Base-by-base conservation (phyloP, 64 coral and sea anemone species). In the Porites lutea region DNA sequence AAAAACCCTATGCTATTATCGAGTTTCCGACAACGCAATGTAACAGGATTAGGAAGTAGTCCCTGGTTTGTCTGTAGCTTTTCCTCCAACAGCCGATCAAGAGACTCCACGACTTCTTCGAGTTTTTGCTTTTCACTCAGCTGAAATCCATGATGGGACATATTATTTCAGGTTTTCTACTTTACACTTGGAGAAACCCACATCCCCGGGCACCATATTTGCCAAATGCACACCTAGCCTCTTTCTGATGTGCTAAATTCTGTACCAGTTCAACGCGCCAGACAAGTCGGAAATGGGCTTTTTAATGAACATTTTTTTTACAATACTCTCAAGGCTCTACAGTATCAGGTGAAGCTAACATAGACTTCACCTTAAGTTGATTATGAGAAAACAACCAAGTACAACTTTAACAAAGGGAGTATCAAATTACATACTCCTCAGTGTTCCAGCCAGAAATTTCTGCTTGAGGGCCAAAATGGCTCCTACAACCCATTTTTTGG, bases 61-160 rank as follows among this genome's bases (percentile, higher is more conserved):
- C 82, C 90, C 62, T 83, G 71, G 49, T 45, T 84, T 59, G 90
- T 92, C 64, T 92, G 78, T 60, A 92, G 71, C 77, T 92, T 92
- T 86, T 82, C 90, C 74, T 83, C 47, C 55, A 87, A 77, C 71
- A 82, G 53, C 64, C 50, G 84, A 59, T 87, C 83, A 71, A 52
- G 23, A 37, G 84, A 82, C 87, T 87, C 82, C 63, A 87, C 73
- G 37, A 73, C 75, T 62, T 87, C 90, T 57, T 83, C n/a, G 19
- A 80, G 78, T 58, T 58, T 58, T 55, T 6, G 64, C 68, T 87
- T 77, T 88, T 59, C 74, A 93, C 83, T 93, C 13, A 88, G 62
- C 84, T 88, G 91, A 71, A 88, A 73, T 13, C 83, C 91, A 87
- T 52, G 59, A 62, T 93, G 83, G 69, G n/a, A 65, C 74, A 88